Base-by-base conservation (phyloP, 2,888 invertebrate species). In the Drosophila cognata region DNA sequence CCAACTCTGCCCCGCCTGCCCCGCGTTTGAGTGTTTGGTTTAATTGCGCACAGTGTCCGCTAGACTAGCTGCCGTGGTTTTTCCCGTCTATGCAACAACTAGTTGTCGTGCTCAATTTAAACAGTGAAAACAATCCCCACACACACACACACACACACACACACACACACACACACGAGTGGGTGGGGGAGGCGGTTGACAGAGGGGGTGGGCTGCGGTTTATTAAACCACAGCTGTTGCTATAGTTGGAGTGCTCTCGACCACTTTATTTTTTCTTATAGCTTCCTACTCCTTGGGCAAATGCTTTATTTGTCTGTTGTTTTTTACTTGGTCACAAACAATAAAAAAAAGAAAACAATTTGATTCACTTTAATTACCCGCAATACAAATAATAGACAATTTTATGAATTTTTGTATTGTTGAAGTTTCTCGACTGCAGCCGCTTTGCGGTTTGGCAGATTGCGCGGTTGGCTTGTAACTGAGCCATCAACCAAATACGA, bases 391-490 rank as follows among this genome's bases (percentile, higher is more conserved):
- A 55, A 16, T 41, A 13, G 4, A 28, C 18, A 70, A 68, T 51
- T 18, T 36, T 18, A 21, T 33, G 4, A 11, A 13, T 53, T 29
- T 41, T 1, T 41, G 33, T 33, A 11, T 33, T 43, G 29, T 51
- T 41, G 57, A 43, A 57, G 21, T 35, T 28, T 29, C 7, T 28
- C 35, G 38, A 41, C 28, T 52, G 21, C 41, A 60, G 46, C 63
- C 55, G 53, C 62, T 66, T 29, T 48, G 62, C 79, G 78, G 73
- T 84, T 84, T 67, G 75, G 71, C 66, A 79, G 82, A 74, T 72
- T 84, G 85, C 77, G 80, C 73, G 83, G 90, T 64, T 85, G 72
- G 64, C 71, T 76, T 76, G 60, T 71, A 88, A 85, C 85, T 85
- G 77, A 83, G 65, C 63, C 53, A 65, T 58, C 55, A 55, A 50